phyloP scores from a whole-genome alignment of 1,140 invertebrate species.

The Cyclina sinensis region DNA sequence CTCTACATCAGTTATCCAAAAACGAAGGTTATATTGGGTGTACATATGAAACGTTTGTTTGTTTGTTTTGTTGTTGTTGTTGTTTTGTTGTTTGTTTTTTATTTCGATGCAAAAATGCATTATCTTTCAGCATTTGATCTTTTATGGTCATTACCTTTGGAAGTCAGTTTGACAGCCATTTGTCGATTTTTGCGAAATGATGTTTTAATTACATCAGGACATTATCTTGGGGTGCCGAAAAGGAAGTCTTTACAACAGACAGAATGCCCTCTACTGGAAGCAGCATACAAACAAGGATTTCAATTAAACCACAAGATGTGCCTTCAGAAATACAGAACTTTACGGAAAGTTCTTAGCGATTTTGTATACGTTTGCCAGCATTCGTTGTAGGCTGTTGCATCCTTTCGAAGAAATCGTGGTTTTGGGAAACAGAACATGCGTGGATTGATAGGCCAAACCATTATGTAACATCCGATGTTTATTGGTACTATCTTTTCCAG shows the following conservation, averaged over 20 bases:
- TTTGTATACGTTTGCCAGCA: not conserved
- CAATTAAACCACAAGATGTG: not conserved
- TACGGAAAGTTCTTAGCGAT: conserved; percentile 12
- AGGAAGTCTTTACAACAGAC: not conserved
- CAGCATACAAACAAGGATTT: not conserved
- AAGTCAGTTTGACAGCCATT: not conserved
- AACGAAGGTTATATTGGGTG: too few relatives aligned
- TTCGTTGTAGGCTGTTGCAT: not conserved
- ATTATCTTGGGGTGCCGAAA: not conserved
- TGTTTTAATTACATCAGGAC: not conserved
- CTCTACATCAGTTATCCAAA: too few relatives aligned
- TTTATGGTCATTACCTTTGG: not conserved
- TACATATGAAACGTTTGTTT: too few relatives aligned
- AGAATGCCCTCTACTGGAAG: not conserved
- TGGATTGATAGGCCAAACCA: not conserved
- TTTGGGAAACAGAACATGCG: not conserved
- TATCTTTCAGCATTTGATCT: not conserved
- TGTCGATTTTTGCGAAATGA: not conserved
- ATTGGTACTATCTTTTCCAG: conserved; percentile 99
- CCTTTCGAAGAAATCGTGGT: not conserved
- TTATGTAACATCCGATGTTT: conserved; percentile 85
- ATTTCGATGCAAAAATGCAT: not conserved
- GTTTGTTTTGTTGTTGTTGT: too few relatives aligned
- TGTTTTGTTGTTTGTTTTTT: too few relatives aligned
- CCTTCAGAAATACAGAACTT: conserved; percentile 34